Base-by-base conservation (phyloP, 2,888 invertebrate species). In the Prenolepis imparis region DNA sequence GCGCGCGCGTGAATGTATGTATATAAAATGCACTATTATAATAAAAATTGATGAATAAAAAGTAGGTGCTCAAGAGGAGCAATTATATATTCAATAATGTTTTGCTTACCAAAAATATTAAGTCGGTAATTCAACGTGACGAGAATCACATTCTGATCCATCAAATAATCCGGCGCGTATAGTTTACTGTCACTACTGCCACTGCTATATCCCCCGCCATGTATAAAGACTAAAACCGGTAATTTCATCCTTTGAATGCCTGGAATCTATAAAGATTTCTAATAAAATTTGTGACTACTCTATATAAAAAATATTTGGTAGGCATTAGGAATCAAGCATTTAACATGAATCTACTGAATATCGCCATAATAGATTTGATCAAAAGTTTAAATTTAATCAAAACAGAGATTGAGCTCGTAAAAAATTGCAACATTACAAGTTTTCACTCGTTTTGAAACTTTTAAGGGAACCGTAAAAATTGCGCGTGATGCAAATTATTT, bases 41-140 rank as follows among this genome's bases (percentile, higher is more conserved):
- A 44, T 1, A 4, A 67, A 28, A 48, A 28, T 41, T 9, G 21
- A 15, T 18, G 3, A 21, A 39, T 64, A 36, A 36, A 36, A 36
- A 36, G 5, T 36, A 52, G n/a, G 8, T 6, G 9, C 21, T 21
- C 2, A n/a, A 8, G n/a, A 6, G 1, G n/a, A 21, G 8, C 12
- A 64, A 0, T 32, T 52, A 52, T 21, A 59, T 24, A 21, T 36
- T 11, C 5, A 15, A 39, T 24, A 39, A 21, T 41, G n/a, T 12
- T 36, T 41, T 15, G 4, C 41, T 91, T 89, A 94, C 94, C 94
- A 44, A 94, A 88, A 80, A 91, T 81, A 64, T 91, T 90, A 39
- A 93, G 89, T 6, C 94, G 93, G 87, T 94, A 93, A 85, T 94
- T 94, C 9, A 94, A 41, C 12, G 93, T 90, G 8, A 94, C 93